Conservation (phyloP, 2,888 invertebrate genomes). For the Apotomis betuletana region DNA sequence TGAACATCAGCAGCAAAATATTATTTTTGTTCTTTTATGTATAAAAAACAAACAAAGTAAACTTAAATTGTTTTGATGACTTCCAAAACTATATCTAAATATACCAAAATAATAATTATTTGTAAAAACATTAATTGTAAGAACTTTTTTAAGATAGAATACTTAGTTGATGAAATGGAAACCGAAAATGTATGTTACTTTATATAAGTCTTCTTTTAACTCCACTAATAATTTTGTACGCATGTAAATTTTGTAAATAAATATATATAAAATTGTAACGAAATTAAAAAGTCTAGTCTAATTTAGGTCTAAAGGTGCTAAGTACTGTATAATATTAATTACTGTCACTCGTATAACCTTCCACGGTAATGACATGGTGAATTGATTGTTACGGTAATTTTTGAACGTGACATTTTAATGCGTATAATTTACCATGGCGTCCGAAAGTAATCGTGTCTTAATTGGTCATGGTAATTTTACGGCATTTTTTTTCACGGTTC, state of each 20-base stretch:
- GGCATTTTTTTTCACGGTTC: not conserved
- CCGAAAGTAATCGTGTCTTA: not conserved
- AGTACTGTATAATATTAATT: slow-evolving; percentile 72
- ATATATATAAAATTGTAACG: slow-evolving; percentile 63
- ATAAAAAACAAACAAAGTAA: too few species aligned
- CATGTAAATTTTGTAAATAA: slow-evolving; percentile 59
- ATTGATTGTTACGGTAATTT: not conserved
- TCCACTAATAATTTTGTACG: slow-evolving; percentile 37
- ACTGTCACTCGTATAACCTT: slow-evolving; percentile 16
- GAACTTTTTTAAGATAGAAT: not conserved
- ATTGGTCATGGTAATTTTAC: slow-evolving; percentile 2
- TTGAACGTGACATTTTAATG: not conserved
- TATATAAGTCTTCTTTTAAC: slow-evolving; percentile 18
- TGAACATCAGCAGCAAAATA: not conserved
- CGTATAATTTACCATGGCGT: not conserved
- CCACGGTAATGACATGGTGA: slow-evolving; percentile 11
- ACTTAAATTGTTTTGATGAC: not conserved
- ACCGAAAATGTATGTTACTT: not conserved
- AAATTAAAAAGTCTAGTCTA: slow-evolving; percentile 78
- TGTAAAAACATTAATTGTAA: slow-evolving; percentile 1
- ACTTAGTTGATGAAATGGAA: not conserved
- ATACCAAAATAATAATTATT: slow-evolving; percentile 6
- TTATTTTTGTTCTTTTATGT: too few species aligned
- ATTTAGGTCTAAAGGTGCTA: slow-evolving; percentile 82
- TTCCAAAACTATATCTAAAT: not conserved